These are phyloP conservation scores for Cyprinodon diabolis DNA, from an alignment of 2,797 vertebrate species.

Conservation along the genomic window DNA sequence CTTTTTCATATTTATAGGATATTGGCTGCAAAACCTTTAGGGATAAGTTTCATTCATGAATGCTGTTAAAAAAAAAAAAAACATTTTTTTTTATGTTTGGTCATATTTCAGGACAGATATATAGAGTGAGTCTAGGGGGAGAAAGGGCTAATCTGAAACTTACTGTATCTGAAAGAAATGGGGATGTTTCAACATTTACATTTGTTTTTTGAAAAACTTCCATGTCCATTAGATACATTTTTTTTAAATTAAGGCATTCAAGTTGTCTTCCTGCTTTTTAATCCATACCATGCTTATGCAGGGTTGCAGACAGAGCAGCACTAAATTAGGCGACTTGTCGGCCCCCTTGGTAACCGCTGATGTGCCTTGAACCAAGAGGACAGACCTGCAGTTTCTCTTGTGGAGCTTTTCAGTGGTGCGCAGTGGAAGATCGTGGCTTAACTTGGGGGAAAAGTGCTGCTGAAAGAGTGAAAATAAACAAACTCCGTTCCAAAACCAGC, in stretches of 20 bases:
- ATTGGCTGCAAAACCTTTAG: too few species aligned
- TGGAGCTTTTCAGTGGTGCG: neutral
- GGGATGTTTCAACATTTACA: too few species aligned
- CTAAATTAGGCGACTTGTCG: neutral
- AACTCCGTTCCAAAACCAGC: neutral
- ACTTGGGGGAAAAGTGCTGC: neutral
- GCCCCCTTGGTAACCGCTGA: neutral
- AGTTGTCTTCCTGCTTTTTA: neutral
- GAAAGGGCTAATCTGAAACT: too few species aligned
- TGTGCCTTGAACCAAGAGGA: constrained; percentile 10
- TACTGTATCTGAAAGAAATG: too few species aligned
- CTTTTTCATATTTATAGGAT: too few species aligned
- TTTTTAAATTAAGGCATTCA: neutral
- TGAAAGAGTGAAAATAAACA: neutral
- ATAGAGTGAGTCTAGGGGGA: neutral
- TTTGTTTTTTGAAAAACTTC: neutral
- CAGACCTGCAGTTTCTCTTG: constrained; percentile 7
- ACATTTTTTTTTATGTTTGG: too few species aligned
- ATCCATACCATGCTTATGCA: neutral
- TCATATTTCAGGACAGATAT: neutral
- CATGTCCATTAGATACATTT: neutral
- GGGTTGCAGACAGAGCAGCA: neutral
- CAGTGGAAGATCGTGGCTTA: neutral
- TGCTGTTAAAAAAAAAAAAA: too few species aligned
- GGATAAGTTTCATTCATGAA: too few species aligned